Base-by-base conservation (phyloP, 2,888 invertebrate species). In the Cepaea hortensis region DNA sequence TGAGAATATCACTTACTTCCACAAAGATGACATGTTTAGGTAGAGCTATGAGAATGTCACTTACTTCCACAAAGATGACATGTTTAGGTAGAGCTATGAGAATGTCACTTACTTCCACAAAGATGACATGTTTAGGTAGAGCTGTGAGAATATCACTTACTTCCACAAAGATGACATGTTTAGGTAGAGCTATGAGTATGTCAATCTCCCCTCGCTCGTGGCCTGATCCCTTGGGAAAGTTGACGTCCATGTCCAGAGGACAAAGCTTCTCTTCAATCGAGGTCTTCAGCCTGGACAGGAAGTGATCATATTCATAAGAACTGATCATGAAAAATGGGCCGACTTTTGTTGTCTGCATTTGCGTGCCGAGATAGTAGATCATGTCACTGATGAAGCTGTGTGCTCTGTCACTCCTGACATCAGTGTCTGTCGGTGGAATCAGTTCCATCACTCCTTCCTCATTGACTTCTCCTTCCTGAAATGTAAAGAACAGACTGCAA, bases 91-190 rank as follows among this genome's bases (percentile, higher is more conserved):
- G 65, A 35, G 86, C 46, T 9, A 85, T 75, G 46, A 88, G 85
- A 75, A 88, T 80, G 65, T 88, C 88, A 35, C 85, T 85, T 81
- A 87, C 88, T 23, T 87, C 88, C 23, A 88, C 83, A 81, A 88
- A 88, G 61, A 87, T 68, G 11, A 88, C 85, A 72, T 81, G 76
- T 5, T 70, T 35, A 15, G 85, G 85, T 65, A 85, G 72, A 35
- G 86, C 46, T 7, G 84, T 75, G 50, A 88, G 85, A 75, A 88
- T 80, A 73, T 88, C 3, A 73, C 84, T 46, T 61, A 88, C 88
- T 81, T 88, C 85, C 23, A 88, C 83, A 81, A 88, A 88, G 61
- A 87, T 68, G 11, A 88, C 85, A 72, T 81, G 76, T 5, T 70
- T 35, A 15, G 85, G 85, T 65, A 85, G 72, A 35, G 86, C 46